These are phyloP conservation scores for Tethea ocularis DNA, from an alignment of 2,888 invertebrate species.

Conservation along the genomic window DNA sequence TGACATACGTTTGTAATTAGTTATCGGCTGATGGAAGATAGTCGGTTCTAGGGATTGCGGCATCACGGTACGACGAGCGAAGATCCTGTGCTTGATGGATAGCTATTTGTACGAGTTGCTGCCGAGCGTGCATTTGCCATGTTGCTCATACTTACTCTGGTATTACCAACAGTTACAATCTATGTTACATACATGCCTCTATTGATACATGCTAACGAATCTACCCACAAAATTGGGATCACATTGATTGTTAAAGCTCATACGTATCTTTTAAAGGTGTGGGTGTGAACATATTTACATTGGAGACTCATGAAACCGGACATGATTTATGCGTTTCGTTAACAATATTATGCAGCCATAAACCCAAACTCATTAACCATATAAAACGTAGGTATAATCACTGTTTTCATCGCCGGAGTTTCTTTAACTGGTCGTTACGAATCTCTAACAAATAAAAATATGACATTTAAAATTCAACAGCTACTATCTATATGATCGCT, in stretches of 20 bases:
- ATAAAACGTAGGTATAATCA: conserved; percentile 15
- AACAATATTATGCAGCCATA: not conserved
- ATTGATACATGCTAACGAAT: not conserved
- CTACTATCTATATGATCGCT: conserved; percentile 70
- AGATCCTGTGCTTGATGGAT: conserved; percentile 79
- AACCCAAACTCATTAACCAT: conserved; percentile 21
- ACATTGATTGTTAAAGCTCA: not conserved
- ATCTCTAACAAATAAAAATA: conserved; percentile 52
- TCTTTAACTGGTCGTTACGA: conserved; percentile 15
- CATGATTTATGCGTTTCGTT: conserved; percentile 17
- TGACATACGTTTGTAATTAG: conserved; percentile 51
- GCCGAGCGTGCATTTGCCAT: conserved; percentile 6
- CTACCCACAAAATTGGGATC: not conserved
- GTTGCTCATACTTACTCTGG: not conserved
- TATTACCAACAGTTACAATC: not conserved
- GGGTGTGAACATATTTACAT: conserved; percentile 11
- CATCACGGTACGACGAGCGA: conserved; percentile 75
- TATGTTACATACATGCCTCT: not conserved
- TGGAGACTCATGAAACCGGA: conserved; percentile 18
- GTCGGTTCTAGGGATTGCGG: conserved; percentile 66
- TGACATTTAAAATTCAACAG: conserved; percentile 62
- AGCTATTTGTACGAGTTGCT: conserved; percentile 35
- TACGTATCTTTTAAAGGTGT: not conserved
- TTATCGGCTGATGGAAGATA: conserved; percentile 20
- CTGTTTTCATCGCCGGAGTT: conserved; percentile 29